Evolutionary conservation across 1,140 invertebrate genomes (phyloP).

Genomic region (Lepidurus couesii): DNA sequence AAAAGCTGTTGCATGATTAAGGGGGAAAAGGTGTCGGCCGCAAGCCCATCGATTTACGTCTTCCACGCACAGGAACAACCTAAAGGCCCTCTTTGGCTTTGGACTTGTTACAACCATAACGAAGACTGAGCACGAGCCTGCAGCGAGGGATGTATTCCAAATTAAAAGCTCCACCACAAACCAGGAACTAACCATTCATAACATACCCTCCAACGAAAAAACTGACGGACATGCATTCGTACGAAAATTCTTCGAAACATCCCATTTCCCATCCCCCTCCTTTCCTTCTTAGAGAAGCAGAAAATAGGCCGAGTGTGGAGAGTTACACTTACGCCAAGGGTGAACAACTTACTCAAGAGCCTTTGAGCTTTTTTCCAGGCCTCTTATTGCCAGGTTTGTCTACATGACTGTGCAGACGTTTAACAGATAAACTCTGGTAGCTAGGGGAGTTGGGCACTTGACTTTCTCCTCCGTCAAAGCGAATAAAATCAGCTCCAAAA

Average conservation of each 20-base stretch:
- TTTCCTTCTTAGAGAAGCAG: too few species aligned
- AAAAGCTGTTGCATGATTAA: not conserved
- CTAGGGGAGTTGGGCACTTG: not conserved
- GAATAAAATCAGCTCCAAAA: not conserved
- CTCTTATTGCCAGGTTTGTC: not conserved
- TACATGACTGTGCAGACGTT: not conserved
- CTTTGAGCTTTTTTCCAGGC: not conserved
- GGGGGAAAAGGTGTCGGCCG: not conserved
- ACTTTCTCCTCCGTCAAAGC: not conserved
- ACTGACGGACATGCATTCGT: too few species aligned
- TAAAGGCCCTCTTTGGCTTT: not conserved
- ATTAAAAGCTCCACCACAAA: not conserved
- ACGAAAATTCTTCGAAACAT: too few species aligned
- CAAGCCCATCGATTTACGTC: not conserved
- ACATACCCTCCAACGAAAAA: too few species aligned
- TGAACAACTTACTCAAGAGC: not conserved
- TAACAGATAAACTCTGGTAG: not conserved
- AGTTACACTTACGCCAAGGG: not conserved
- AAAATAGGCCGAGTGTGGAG: not conserved
- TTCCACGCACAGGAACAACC: not conserved
- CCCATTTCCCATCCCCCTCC: too few species aligned
- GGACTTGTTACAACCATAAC: not conserved
- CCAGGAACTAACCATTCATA: too few species aligned
- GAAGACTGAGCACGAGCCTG: not conserved
- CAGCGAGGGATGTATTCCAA: not conserved